Evolutionary conservation across 2,797 vertebrate species (phyloP), one percentile per base, ranked within the genome.

Genomic region (Sitta carolinensis): DNA sequence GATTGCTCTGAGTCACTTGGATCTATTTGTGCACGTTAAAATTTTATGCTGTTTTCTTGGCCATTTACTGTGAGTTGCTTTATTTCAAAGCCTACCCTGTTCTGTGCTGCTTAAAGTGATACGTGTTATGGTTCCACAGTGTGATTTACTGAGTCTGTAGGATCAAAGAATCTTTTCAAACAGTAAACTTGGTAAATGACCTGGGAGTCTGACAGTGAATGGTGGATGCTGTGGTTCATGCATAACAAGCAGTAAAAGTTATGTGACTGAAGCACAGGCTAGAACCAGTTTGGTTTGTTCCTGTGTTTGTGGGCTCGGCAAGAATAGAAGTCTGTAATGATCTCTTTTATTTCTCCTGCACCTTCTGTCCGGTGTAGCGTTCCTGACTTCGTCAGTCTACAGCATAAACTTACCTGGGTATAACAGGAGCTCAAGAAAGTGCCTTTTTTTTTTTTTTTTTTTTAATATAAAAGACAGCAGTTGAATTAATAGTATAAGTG

Each of bases 201-300:
- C 38, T 70, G 51, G 7, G 75, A 89, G 34, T 48, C 54, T 76
- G 70, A 42, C 62, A 66, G 61, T 54, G 78, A 75, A 20, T 67
- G 64, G 75, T 89, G 36, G 38, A 76, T 77, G 50, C 32, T 88
- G 92, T 94, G 89, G 87, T 75, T 95, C 66, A 20, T 66, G 45
- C 43, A 54, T 90, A 93, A 91, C 16, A 13, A 92, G 66, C 78
- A 94, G 91, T 95, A 92, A 90, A 96, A 94, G 79, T 92, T 81
- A 48, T 75, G 51, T 67, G 82, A 57, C 59, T 66, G 79, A 89
- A 81, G 66, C 7, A 3, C 69, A 86, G 48, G 58, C 51, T 86
- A 25, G 91, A 95, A 97, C 89, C 62, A 84, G 85, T 92, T 91
- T 91, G 77, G 79, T 94, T 93, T 95, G 89, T 73, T 94, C 62